Evolutionary conservation across 2,888 invertebrate species (phyloP).

Genomic region (Drosophila kanekoi): DNA sequence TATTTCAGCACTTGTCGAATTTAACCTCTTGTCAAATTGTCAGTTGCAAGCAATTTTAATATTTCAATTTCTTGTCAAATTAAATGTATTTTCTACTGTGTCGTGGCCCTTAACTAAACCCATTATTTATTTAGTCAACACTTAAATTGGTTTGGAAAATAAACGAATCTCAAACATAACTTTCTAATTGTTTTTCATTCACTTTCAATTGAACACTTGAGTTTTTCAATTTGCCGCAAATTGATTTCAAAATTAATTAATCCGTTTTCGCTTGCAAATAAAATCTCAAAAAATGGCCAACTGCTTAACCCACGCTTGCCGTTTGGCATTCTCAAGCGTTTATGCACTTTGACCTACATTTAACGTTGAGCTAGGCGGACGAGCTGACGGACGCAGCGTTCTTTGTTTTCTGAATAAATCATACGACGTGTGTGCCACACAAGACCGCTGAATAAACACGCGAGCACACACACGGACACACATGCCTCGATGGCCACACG

Average conservation of each 20-base stretch:
- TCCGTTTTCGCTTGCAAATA: conserved; percentile 5
- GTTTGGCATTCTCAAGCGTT: conserved; percentile 8
- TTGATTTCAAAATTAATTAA: conserved; percentile 25
- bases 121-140: conserved; percentile 1
- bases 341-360: conserved; percentile 57
- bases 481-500: conserved; percentile 4
- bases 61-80: not conserved
- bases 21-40: not conserved
- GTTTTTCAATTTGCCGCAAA: conserved; percentile 7
- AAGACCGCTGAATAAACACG: conserved; percentile 66
- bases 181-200: not conserved
- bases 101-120: not conserved
- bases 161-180: not conserved
- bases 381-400: conserved; percentile 15
- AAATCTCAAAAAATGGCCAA: conserved; percentile 1
- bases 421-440: conserved; percentile 60
- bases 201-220: conserved; percentile 6
- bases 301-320: conserved; percentile 21
- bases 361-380: conserved; percentile 16
- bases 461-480: conserved; percentile 23
- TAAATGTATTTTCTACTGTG: not conserved
- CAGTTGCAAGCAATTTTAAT: not conserved
- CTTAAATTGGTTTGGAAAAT: conserved; percentile 9
- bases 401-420: conserved; percentile 74
- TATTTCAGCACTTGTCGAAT: not conserved